A percentile compares a stretch with the other conserved stretches of the same genome.
Conservation (phyloP, 2,113 vertebrate genomes). For the Brevimyrus niger region DNA sequence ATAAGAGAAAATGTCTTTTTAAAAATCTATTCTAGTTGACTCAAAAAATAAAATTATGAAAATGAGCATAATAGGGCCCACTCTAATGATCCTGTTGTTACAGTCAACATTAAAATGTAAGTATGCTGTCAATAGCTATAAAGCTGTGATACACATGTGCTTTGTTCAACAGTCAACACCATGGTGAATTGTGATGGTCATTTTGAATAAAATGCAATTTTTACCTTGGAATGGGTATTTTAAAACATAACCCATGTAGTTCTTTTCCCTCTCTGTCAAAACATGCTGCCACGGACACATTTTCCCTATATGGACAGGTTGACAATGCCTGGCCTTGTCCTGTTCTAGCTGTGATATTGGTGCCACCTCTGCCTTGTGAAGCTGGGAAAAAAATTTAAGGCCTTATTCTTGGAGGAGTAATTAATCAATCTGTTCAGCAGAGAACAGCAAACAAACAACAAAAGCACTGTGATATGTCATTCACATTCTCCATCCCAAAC, state of each 20-base stretch:
- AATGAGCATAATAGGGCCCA: not conserved
- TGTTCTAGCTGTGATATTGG: not conserved
- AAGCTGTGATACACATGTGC: not conserved
- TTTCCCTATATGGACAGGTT: not conserved
- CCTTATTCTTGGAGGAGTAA: not conserved
- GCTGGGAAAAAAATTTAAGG: not conserved
- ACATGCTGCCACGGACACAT: not conserved
- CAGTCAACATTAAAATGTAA: constrained; percentile 1
- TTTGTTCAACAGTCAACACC: not conserved
- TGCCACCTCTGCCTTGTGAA: not conserved
- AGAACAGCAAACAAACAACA: not conserved
- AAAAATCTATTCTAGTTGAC: not conserved
- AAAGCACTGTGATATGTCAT: not conserved
- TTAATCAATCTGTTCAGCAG: not conserved
- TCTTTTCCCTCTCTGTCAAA: not conserved
- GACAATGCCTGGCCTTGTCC: not conserved
- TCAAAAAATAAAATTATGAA: not conserved
- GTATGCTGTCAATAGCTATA: not conserved
- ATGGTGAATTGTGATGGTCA: not conserved
- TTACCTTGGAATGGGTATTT: not conserved
- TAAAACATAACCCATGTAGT: not conserved
- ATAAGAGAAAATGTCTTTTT: not conserved
- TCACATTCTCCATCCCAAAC: not conserved
- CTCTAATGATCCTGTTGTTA: not conserved
- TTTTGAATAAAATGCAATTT: not conserved